Conservation (phyloP, 2,888 invertebrate species). For the Coenonympha glycerion region DNA sequence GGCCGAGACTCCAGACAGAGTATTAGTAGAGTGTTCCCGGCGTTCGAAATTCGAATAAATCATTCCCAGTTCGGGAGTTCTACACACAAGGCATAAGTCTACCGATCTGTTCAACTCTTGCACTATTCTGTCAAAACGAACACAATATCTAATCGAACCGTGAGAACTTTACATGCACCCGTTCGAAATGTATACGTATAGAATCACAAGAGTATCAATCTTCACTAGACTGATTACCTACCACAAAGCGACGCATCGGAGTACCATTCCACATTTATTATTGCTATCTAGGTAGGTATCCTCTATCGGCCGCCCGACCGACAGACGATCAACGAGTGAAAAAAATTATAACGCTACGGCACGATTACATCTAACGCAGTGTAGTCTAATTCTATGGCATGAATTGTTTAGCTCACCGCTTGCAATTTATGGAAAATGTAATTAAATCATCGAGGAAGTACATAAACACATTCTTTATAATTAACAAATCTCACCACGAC, state of each 20-base stretch:
- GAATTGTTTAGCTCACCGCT: constrained; percentile 26
- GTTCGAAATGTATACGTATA: neutral
- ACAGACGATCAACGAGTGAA: constrained; percentile 49
- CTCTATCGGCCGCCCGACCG: constrained; percentile 52
- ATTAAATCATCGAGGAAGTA: constrained; percentile 33
- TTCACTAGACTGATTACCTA: constrained; percentile 32
- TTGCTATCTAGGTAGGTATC: constrained; percentile 49
- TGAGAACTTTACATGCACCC: constrained; percentile 17
- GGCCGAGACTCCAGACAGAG: too few species aligned
- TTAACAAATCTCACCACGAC: constrained; percentile 89
- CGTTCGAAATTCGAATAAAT: too few species aligned
- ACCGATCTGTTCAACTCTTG: too few species aligned
- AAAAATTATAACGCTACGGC: constrained; percentile 44
- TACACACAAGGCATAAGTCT: too few species aligned
- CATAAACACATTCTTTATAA: constrained; percentile 49
- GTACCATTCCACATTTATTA: constrained; percentile 52
- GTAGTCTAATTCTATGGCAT: constrained; percentile 38
- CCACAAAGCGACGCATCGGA: constrained; percentile 42
- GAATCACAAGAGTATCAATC: neutral
- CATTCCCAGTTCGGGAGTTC: constrained; percentile 10
- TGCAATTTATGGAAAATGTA: constrained; percentile 9
- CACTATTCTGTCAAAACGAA: too few species aligned
- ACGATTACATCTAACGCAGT: constrained; percentile 28
- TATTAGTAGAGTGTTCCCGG: too few species aligned
- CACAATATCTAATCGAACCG: constrained; percentile 20